Evolutionary conservation across 2,797 vertebrate species (phyloP).

Genomic region (Acrossocheilus wenchowensis): DNA sequence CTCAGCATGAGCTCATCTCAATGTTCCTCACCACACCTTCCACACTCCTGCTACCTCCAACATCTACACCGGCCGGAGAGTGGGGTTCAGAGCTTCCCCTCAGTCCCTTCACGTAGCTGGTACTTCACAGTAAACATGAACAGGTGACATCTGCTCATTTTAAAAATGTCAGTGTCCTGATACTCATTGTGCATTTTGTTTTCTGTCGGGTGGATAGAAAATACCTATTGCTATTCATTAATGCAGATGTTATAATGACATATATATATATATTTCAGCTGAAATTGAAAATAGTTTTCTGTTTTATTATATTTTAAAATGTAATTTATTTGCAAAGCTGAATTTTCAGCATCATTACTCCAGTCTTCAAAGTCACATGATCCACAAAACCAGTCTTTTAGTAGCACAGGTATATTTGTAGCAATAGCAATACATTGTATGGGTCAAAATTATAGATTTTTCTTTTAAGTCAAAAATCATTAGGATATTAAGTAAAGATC

Average conservation of each 20-base stretch:
- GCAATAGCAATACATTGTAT: neutral
- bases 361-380: neutral
- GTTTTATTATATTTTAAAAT: too few relatives aligned
- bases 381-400: neutral
- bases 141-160: neutral
- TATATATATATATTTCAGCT: neutral
- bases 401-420: too few relatives aligned
- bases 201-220: neutral
- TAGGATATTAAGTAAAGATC: too few relatives aligned
- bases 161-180: neutral
- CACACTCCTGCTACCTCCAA: neutral
- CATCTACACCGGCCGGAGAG: neutral
- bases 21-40: slow-evolving; percentile 14
- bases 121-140: neutral
- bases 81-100: neutral
- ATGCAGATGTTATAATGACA: neutral
- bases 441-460: neutral
- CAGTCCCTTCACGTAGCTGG: neutral
- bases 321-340: too few relatives aligned
- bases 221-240: too few relatives aligned
- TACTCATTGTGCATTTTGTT: neutral
- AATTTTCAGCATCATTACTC: neutral
- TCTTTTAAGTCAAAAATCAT: neutral
- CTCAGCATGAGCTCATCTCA: slow-evolving; percentile 45
- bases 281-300: too few relatives aligned